These are phyloP conservation scores for Drosophila tripunctata DNA, from an alignment of 2,888 invertebrate species.

Conservation along the genomic window DNA sequence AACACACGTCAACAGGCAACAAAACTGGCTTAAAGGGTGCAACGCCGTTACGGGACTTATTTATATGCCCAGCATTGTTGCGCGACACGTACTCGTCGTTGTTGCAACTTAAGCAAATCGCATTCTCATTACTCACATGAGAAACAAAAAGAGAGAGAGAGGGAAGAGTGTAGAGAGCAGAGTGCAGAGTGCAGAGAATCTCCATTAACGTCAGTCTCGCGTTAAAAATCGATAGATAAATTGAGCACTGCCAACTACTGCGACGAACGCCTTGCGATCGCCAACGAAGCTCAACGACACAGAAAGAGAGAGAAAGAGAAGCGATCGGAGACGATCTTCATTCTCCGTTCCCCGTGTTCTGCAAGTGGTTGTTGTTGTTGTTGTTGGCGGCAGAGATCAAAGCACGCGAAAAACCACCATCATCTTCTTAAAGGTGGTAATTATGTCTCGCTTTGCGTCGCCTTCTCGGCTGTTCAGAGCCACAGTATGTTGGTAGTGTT, in stretches of 20 bases:
- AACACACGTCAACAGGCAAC: constrained; percentile 34
- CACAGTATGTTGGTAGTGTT: constrained; percentile 15
- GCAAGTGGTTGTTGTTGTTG: constrained; percentile 32
- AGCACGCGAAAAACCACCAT: constrained; percentile 83
- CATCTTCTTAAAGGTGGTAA: constrained; percentile 83
- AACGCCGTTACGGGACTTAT: constrained; percentile 47
- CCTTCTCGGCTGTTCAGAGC: constrained; percentile 9
- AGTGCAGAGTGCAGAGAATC: constrained; percentile 34
- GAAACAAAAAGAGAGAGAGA: background rate
- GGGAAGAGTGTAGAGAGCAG: constrained; percentile 5
- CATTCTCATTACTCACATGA: constrained; percentile 80
- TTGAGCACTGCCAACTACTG: constrained; percentile 72
- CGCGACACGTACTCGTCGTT: constrained; percentile 5
- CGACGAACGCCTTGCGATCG: constrained; percentile 39
- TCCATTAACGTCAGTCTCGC: constrained; percentile 84
- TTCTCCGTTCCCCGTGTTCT: background rate
- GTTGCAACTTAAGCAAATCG: constrained; percentile 59
- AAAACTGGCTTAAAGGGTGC: constrained; percentile 6
- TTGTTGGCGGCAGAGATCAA: constrained; percentile 81
- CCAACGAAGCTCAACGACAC: constrained; percentile 41
- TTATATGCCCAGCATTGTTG: constrained; percentile 56
- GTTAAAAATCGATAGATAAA: constrained; percentile 84
- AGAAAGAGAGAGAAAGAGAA: constrained; percentile 10
- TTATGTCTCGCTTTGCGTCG: constrained; percentile 76
- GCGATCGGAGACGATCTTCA: constrained; percentile 11